Evolutionary conservation across 2,888 invertebrate species (phyloP), one percentile per base, ranked within the genome.

Genomic region (Ferrisia virgata): DNA sequence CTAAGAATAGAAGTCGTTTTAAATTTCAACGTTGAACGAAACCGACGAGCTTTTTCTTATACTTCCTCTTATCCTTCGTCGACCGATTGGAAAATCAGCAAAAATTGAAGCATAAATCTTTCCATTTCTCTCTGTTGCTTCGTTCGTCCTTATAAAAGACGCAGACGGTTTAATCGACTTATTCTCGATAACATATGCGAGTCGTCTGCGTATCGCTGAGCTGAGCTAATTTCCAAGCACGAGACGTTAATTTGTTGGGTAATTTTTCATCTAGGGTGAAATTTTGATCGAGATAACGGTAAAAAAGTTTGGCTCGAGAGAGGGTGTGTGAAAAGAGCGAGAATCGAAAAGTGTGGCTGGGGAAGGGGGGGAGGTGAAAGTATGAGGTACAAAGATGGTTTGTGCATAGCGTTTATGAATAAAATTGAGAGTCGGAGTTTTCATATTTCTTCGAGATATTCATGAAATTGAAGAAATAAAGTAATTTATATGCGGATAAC

Each of bases 51-150:
- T n/a, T 47, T 47, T 47, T 4, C 18, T 47, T 47, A n/a, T n/a
- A n/a, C n/a, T 28, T 28, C 15, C 28, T 11, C 8, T 28, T 64
- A 64, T 15, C n/a, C n/a, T n/a, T 15, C 33, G 33, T 36, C 33
- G 33, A 72, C 33, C 31, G 72, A 72, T 72, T 72, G 33, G 72
- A 72, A 33, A 72, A 72, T 72, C 72, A 72, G 72, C 72, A 72
- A 72, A 72, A 72, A 72, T 72, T 72, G 6, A 72, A 72, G n/a
- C 33, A 72, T 72, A 33, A 72, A 72, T 72, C 72, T 72, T 36
- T 36, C 33, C n/a, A 72, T 72, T 72, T 31, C 36, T 31, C 36
- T 18, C 72, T 36, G 72, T 36, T 72, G 47, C 47, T 47, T 47
- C 18, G 18, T 47, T n/a, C 47, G 47, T 18, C 18, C 18, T 47